Evolutionary conservation across 2,113 vertebrate species (phyloP).

Genomic region (Machaerirhynchus nigripectus): DNA sequence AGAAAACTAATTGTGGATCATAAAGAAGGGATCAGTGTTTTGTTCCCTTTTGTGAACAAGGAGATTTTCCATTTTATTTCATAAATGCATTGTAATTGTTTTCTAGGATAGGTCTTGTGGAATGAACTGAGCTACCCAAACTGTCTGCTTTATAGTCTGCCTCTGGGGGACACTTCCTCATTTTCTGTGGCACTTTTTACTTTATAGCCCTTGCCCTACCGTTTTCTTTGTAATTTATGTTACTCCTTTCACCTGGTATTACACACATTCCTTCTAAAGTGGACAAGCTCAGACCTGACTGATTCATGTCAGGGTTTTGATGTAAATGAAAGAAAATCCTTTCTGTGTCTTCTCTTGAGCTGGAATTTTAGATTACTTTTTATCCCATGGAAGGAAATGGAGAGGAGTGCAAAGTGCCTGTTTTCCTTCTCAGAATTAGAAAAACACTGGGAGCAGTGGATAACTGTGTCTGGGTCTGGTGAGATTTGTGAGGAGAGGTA

Average conservation of each 20-base stretch:
- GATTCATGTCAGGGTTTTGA: not conserved
- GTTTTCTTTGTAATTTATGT: not conserved
- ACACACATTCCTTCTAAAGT: not conserved
- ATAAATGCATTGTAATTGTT: not conserved
- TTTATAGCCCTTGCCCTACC: not conserved
- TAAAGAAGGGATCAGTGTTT: constrained; percentile 27
- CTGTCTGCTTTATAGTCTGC: not conserved
- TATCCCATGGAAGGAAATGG: not conserved
- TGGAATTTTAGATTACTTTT: not conserved
- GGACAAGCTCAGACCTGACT: not conserved
- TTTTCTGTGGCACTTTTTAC: not conserved
- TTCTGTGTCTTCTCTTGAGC: not conserved
- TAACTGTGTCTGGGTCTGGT: not conserved
- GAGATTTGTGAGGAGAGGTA: not conserved
- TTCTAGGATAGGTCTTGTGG: not conserved
- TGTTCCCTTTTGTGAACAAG: constrained; percentile 24
- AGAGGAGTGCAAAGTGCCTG: not conserved
- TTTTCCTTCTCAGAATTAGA: not conserved
- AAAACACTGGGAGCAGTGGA: not conserved
- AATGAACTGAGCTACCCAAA: not conserved
- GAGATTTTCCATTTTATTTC: constrained; percentile 44
- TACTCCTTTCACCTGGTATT: not conserved
- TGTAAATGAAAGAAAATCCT: not conserved
- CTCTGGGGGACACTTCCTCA: not conserved
- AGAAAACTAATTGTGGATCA: not conserved